Evolutionary conservation across 2,797 vertebrate genomes (phyloP), one percentile per base, ranked within the genome.

Genomic region (Gambusia yucatana): DNA sequence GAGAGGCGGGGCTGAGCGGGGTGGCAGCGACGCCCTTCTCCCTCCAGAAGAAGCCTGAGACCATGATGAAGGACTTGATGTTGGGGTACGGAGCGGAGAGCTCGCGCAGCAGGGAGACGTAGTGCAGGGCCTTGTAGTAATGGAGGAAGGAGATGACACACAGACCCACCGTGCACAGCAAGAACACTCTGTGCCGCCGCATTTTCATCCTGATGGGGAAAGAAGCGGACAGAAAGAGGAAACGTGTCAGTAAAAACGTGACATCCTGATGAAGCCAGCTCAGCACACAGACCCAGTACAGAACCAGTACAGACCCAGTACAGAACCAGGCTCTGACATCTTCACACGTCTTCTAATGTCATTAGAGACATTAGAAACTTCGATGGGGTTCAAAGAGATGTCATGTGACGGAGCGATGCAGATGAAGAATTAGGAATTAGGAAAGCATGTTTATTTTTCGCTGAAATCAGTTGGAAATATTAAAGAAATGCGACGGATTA

Each of bases 71-170:
- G 94, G 98, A 98, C 87, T 98, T 97, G 0, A 99, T 97, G 93
- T 99, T 99, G 85, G 98, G 98, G 90, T 98, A 99, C 25, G 98
- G 97, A 0, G 97, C 98, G 25, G 98, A 98, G 88, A 99, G 95
- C 93, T 99, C 98, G 1, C 97, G 95, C 89, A 98, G 97, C 87
- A 99, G 96, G 57, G 98, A 98, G 86, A 99, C 98, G 91, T 99
- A 99, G 86, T 98, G 98, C 80, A 99, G 96, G 90, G 98, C 97
- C 96, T 99, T 99, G 94, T 99, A 98, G 95, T 99, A 99, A 94
- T 99, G 98, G 87, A 99, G 97, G 93, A 99, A 98, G 84, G 98
- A 99, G 95, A 99, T 99, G 95, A 99, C 97, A 90, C 98, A 98
- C 92, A 99, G 97, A 92, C 98, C 98, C 94, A 98, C 97, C 89